A percentile compares a stretch with the other conserved stretches of the same genome.
Evolutionary conservation across 2,113 vertebrate genomes (phyloP).

Genomic region (Anas platyrhynchos): DNA sequence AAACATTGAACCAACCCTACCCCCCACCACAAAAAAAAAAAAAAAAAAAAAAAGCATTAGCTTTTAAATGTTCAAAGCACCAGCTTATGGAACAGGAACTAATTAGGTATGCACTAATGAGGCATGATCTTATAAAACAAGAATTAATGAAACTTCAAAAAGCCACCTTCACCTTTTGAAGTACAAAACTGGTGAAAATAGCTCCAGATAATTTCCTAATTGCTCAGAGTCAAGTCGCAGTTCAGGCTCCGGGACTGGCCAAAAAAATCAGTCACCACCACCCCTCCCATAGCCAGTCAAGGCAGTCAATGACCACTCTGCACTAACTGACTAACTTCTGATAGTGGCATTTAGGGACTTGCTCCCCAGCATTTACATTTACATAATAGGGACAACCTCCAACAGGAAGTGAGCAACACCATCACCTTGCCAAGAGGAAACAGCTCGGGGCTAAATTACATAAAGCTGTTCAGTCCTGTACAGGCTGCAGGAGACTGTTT

Average conservation of each 20-base stretch:
- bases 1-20: background rate
- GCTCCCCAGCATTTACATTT: background rate
- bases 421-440: slow-evolving; percentile 33
- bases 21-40: background rate
- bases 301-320: background rate
- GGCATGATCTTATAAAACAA: slow-evolving; percentile 47
- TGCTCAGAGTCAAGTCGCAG: background rate
- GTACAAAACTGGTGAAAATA: slow-evolving; percentile 27
- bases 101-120: slow-evolving; percentile 45
- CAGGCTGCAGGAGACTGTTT: slow-evolving; percentile 27
- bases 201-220: slow-evolving; percentile 3
- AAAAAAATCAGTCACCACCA: background rate
- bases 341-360: slow-evolving; percentile 5
- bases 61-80: slow-evolving; percentile 40
- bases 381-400: background rate
- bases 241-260: background rate
- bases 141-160: slow-evolving; percentile 60
- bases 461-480: slow-evolving; percentile 30
- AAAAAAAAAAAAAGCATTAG: background rate
- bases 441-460: slow-evolving; percentile 54
- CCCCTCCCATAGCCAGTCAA: background rate
- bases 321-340: slow-evolving; percentile 9
- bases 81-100: slow-evolving; percentile 24
- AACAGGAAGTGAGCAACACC: slow-evolving; percentile 35
- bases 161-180: slow-evolving; percentile 52